Percentiles rank a stretch among this genome's conserved stretches.
Conservation (phyloP, 2,888 invertebrate species). For the Prosapia bicincta region DNA sequence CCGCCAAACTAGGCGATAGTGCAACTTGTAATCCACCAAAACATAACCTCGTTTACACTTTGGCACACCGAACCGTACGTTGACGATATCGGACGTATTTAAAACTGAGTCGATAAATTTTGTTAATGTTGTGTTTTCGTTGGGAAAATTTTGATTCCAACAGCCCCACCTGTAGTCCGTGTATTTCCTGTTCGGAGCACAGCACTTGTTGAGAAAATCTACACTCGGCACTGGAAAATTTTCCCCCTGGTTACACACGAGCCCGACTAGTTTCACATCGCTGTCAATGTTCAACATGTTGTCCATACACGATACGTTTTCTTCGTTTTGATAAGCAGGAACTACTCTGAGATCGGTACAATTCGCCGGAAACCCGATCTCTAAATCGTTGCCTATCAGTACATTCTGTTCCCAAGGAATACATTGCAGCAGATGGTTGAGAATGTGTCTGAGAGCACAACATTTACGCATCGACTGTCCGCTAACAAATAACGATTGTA, state of each 20-base stretch:
- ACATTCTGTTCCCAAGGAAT: not conserved
- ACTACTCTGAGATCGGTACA: not conserved
- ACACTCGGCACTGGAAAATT: conserved; percentile 30
- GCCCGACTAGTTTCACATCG: not conserved
- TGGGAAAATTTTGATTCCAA: conserved; percentile 21
- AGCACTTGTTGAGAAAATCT: conserved; percentile 37
- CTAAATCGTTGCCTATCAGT: not conserved
- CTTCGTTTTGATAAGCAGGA: not conserved
- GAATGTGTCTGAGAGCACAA: conserved; percentile 26
- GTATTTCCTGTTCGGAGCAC: conserved; percentile 34
- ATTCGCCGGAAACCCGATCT: not conserved
- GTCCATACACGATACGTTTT: not conserved
- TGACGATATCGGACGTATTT: conserved; percentile 28
- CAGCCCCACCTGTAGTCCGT: conserved; percentile 32
- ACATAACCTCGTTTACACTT: conserved; percentile 28
- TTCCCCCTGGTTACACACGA: conserved; percentile 2
- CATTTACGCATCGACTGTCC: conserved; percentile 29
- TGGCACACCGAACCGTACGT: conserved; percentile 31
- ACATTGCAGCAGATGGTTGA: not conserved
- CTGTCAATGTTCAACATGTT: not conserved
- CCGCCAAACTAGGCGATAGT: conserved; percentile 25
- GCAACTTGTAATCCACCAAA: conserved; percentile 33
- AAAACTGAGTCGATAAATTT: conserved; percentile 32
- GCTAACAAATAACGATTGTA: not conserved
- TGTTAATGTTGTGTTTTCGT: conserved; percentile 12